phyloP scores from a whole-genome alignment of 2,797 vertebrate genomes.

The Sebastes trivittatus region DNA sequence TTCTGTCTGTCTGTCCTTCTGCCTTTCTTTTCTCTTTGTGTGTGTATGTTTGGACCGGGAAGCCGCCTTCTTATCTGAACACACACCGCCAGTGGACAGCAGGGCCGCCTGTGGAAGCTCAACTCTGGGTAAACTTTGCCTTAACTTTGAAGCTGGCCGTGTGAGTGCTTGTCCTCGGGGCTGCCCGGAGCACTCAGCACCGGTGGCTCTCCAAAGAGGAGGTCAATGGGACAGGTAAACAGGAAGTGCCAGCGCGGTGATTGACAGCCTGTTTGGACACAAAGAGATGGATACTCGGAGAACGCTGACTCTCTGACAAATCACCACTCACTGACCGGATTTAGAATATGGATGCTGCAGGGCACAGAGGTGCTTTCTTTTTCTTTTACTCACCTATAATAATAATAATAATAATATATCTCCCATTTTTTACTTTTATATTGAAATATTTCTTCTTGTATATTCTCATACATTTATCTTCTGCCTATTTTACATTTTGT shows the following conservation, averaged over 20 bases:
- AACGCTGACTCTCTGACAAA: constrained; percentile 69
- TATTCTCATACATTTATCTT: background rate
- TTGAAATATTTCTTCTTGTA: background rate
- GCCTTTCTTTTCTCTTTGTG: constrained; percentile 61
- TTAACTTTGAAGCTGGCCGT: constrained; percentile 78
- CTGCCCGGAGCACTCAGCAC: constrained; percentile 64
- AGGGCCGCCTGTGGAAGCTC: constrained; percentile 79
- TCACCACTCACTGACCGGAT: constrained; percentile 46
- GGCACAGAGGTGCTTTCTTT: constrained; percentile 1
- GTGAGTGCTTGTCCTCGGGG: constrained; percentile 74
- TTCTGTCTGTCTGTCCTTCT: constrained; percentile 28
- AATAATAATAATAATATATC: background rate
- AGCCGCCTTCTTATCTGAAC: constrained; percentile 75
- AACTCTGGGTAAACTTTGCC: constrained; percentile 81
- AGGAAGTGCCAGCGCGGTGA: constrained; percentile 76
- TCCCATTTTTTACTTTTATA: background rate
- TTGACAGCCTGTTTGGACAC: constrained; percentile 80
- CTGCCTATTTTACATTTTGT: background rate
- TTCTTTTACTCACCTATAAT: background rate
- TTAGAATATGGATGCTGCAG: constrained; percentile 46
- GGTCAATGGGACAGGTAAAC: constrained; percentile 83
- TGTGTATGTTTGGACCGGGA: constrained; percentile 75
- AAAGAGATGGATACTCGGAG: constrained; percentile 74
- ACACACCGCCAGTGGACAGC: constrained; percentile 68
- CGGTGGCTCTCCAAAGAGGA: constrained; percentile 70